A percentile compares a stretch with the other conserved stretches of the same genome.
Evolutionary conservation across 2,888 invertebrate genomes (phyloP).

Genomic region (Dendrolimus houi): DNA sequence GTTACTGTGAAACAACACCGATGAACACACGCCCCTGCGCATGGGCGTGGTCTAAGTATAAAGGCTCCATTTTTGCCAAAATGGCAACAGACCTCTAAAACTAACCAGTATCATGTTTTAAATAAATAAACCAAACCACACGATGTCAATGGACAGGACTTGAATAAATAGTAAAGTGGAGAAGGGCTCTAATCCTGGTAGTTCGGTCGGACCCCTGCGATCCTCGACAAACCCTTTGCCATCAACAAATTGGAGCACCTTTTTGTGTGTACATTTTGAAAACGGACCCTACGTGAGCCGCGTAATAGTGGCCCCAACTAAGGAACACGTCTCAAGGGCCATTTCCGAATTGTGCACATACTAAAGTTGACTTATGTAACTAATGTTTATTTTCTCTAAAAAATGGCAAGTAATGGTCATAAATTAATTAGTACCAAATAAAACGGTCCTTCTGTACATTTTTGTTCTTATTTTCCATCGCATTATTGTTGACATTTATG

Average conservation of each 20-base stretch:
- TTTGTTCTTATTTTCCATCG: too few species aligned
- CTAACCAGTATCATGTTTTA: neutral
- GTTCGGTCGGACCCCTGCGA: neutral
- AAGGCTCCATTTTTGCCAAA: too few species aligned
- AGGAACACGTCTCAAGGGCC: neutral
- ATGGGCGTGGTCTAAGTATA: too few species aligned
- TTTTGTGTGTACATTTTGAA: conserved; percentile 23
- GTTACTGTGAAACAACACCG: too few species aligned
- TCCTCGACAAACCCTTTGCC: conserved; percentile 2
- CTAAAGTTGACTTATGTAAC: too few species aligned
- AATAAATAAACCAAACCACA: neutral
- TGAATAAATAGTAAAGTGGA: neutral
- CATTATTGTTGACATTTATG: too few species aligned
- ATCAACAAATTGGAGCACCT: conserved; percentile 26
- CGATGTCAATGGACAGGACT: neutral
- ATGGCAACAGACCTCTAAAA: too few species aligned
- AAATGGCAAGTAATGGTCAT: too few species aligned
- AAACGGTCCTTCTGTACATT: too few species aligned
- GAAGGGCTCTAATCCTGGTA: neutral
- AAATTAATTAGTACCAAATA: too few species aligned
- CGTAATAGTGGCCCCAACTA: neutral
- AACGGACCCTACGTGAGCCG: neutral
- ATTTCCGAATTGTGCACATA: neutral
- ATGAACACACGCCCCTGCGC: too few species aligned
- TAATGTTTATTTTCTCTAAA: too few species aligned